phyloP scores from a whole-genome alignment of 2,888 invertebrate species.

The Cheilosia soror region DNA sequence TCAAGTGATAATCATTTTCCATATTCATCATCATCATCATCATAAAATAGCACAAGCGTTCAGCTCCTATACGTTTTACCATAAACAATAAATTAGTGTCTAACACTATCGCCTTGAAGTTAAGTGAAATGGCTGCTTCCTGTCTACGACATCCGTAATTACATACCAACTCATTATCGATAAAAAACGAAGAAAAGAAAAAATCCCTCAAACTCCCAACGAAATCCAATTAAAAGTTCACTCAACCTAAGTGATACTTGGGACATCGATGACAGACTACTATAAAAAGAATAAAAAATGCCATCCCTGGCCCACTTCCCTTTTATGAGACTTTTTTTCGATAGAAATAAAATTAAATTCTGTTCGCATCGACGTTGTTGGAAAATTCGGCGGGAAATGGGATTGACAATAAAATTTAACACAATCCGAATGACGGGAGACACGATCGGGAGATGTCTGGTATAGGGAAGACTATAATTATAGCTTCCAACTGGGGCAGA shows the following conservation, averaged over 20 bases:
- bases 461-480: too few relatives aligned
- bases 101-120: conserved; percentile 1
- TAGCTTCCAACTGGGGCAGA: too few relatives aligned
- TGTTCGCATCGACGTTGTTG: neutral
- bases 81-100: neutral
- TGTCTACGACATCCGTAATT: neutral
- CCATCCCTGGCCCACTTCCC: neutral
- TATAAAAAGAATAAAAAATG: neutral
- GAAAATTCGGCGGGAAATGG: too few relatives aligned
- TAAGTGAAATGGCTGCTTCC: neutral
- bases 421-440: too few relatives aligned
- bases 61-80: neutral
- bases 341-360: neutral
- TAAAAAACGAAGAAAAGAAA: neutral
- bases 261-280: conserved; percentile 7
- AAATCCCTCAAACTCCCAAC: conserved; percentile 13
- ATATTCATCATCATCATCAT: too few relatives aligned
- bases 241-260: conserved; percentile 1
- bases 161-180: conserved; percentile 70
- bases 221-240: conserved; percentile 43
- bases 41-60: neutral
- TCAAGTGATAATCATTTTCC: too few relatives aligned
- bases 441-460: too few relatives aligned
- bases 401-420: too few relatives aligned
- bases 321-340: neutral